Evolutionary conservation across 1,140 invertebrate genomes (phyloP).

Genomic region (Plutomurus gul): DNA sequence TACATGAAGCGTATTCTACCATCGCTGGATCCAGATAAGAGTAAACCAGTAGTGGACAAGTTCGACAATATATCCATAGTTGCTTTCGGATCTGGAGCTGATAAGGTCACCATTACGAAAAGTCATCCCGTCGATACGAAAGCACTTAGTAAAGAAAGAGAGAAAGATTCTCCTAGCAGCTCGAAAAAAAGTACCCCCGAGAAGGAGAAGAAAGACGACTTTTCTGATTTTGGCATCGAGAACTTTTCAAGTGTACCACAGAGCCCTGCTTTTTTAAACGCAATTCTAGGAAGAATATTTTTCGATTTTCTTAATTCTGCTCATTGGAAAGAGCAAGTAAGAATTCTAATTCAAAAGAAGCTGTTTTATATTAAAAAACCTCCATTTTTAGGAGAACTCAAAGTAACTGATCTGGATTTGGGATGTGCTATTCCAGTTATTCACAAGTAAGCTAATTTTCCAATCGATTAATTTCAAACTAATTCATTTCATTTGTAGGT

Average conservation of each 20-base stretch:
- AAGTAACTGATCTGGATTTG: slow-evolving; percentile 75
- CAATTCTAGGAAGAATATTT: slow-evolving; percentile 72
- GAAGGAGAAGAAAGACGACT: slow-evolving; percentile 39
- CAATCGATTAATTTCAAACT: background rate
- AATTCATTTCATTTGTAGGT: background rate
- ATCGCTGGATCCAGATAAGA: background rate
- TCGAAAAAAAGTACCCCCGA: slow-evolving; percentile 40
- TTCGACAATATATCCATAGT: slow-evolving; percentile 27
- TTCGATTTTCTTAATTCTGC: slow-evolving; percentile 76
- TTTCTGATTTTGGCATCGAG: slow-evolving; percentile 6
- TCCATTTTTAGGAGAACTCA: slow-evolving; percentile 83
- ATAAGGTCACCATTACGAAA: background rate
- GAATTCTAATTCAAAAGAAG: slow-evolving; percentile 83
- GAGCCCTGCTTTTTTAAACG: slow-evolving; percentile 70
- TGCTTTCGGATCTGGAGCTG: background rate
- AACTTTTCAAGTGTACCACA: slow-evolving; percentile 31
- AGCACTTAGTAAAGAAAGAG: background rate
- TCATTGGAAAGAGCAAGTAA: slow-evolving; percentile 66
- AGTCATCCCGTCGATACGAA: background rate
- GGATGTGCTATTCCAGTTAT: slow-evolving; percentile 78
- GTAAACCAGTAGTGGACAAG: background rate
- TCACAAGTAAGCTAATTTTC: slow-evolving; percentile 56
- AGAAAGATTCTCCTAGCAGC: background rate
- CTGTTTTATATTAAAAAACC: slow-evolving; percentile 84
- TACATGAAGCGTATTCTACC: slow-evolving; percentile 41